These are phyloP conservation scores for Nibea coibor DNA, from an alignment of 2,113 vertebrate genomes.

Conservation along the genomic window DNA sequence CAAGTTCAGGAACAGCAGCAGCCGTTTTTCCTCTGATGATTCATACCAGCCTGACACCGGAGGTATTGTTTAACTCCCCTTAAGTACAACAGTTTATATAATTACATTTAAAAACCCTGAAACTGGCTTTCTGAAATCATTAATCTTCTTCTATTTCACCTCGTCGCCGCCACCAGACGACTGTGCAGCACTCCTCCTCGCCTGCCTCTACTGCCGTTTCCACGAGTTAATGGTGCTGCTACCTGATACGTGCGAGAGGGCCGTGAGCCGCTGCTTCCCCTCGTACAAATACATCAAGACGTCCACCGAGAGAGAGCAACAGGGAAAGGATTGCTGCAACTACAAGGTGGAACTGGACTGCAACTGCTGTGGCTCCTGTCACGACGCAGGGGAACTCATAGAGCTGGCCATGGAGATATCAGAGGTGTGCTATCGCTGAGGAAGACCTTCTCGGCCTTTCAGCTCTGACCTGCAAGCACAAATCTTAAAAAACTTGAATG, in stretches of 20 bases:
- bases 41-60: conserved; percentile 57
- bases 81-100: background rate
- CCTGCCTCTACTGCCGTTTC: conserved; percentile 78
- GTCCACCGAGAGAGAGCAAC: conserved; percentile 47
- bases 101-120: background rate
- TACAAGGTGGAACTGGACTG: conserved; percentile 71
- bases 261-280: conserved; percentile 64
- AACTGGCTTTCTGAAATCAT: background rate
- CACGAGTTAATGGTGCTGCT: conserved; percentile 65
- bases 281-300: conserved; percentile 43
- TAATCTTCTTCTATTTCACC: background rate
- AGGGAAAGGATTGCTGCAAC: conserved; percentile 56
- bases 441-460: background rate
- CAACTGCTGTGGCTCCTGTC: conserved; percentile 67
- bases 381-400: conserved; percentile 72
- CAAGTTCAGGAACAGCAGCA: conserved; percentile 55
- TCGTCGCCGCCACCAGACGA: conserved; percentile 65
- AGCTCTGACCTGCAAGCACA: background rate
- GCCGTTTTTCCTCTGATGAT: conserved; percentile 62
- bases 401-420: conserved; percentile 81
- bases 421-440: conserved; percentile 77
- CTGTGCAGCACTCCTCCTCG: conserved; percentile 71
- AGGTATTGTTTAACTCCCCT: conserved; percentile 47
- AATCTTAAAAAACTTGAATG: background rate
- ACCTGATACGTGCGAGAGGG: conserved; percentile 48